Base-by-base conservation (phyloP, 1,140 invertebrate species). In the Bilobella aurantiaca region DNA sequence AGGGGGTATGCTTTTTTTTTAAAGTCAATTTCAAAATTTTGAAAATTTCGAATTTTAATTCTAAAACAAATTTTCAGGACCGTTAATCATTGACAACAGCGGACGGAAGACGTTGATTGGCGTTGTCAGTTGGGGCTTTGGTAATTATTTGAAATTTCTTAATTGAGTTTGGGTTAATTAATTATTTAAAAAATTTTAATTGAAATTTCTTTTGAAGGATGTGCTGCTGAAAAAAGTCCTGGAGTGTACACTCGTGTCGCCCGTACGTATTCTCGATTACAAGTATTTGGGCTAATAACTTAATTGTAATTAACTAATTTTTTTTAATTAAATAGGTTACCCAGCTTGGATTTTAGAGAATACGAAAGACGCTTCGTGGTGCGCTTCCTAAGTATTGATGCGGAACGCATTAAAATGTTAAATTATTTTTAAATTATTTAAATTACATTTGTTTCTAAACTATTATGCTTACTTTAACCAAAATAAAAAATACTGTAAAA, bases 291-390 rank as follows among this genome's bases (percentile, higher is more conserved):
- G n/a, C n/a, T n/a, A n/a, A n/a, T n/a, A n/a, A n/a, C n/a, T 27
- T 37, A 46, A 12, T 12, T 56, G 27, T 53, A 53, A 63, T 8
- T 29, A n/a, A 3, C 49, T 53, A 18, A 5, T 23, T 42, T 23
- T 12, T 5, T 14, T 62, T 62, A 28, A 8, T 62, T 58, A 3
- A 5, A n/a, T 56, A 63, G 62, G 28, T 25, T 67, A 62, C 42
- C n/a, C 65, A 28, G 60, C 53, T 23, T 67, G 65, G 65, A 67
- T 67, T 63, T 28, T 67, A 1, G 59, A 67, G 37, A 67, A 67
- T 29, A 67, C 65, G 18, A 53, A 63, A 18, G 65, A 67, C 27
- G 65, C 65, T 3, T 25, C 58, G 16, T 67, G 65, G 65, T 67
- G 65, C 29, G 16, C 30, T 2, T 30, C 21, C 18, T 64, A 64